Base-by-base conservation (phyloP, 2,888 invertebrate genomes). In the Chrysomela aeneicollis region DNA sequence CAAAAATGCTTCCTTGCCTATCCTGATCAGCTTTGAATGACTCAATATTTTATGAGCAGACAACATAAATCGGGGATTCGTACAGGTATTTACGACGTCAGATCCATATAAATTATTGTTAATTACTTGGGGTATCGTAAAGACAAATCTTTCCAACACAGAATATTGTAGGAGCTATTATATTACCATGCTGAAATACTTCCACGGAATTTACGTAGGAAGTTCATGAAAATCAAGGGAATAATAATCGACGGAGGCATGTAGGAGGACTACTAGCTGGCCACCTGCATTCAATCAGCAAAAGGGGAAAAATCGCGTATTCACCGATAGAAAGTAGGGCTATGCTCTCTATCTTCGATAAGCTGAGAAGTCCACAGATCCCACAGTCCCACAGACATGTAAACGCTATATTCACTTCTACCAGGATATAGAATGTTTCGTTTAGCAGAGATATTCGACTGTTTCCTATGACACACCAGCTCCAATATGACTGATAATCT, bases 151-250 rank as follows among this genome's bases (percentile, higher is more conserved):
- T 19, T 49, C 15, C 12, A 49, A 49, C 22, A 19, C 21, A 21
- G 49, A 49, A 18, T 42, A 42, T 49, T 49, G 49, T 21, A 49
- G 19, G 49, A 21, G 21, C 49, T 18, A 18, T 49, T 21, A 21
- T 49, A 49, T 49, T 49, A 49, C 49, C 49, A 19, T 21, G 21
- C 22, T 49, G 22, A 49, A 49, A 21, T 49, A 49, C 49, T 49
- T 49, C 12, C 49, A 2, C 4, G 19, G 49, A 49, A 49, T 22
- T 49, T 9, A 49, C 49, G 49, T 49, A 22, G 49, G 49, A 19
- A 19, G 49, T n/a, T 8, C 21, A 49, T 49, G 22, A 49, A 49
- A 19, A 49, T 49, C 49, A 49, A 18, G 12, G 49, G 19, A 49
- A 49, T 49, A 49, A 8, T 49, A 19, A 49, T 18, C 15, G 19